Evolutionary conservation across 2,888 invertebrate genomes (phyloP).

Genomic region (Elysia crispata): DNA sequence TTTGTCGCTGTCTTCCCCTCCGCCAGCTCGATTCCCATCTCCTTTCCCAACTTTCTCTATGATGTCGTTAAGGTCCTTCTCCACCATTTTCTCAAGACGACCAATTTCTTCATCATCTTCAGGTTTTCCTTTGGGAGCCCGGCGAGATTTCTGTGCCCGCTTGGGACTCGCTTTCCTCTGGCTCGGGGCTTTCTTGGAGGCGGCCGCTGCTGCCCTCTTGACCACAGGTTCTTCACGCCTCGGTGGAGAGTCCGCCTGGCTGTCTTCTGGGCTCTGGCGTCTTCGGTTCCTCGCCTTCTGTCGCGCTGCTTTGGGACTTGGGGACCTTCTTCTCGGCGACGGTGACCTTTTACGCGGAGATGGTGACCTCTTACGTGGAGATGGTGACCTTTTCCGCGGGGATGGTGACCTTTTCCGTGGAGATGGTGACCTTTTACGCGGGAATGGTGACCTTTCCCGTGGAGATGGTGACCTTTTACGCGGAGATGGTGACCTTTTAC

Average conservation of each 20-base stretch:
- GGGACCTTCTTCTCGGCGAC: not conserved
- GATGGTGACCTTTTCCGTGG: not conserved
- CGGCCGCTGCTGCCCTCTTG: not conserved
- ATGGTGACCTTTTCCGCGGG: not conserved
- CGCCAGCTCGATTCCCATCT: not conserved
- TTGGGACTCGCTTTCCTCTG: not conserved
- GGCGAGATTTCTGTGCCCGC: not conserved
- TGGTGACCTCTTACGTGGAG: not conserved
- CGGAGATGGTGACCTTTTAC: slow-evolving; percentile 1
- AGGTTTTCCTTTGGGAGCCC: not conserved
- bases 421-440: not conserved
- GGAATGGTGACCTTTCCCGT: not conserved
- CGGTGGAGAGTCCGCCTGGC: not conserved
- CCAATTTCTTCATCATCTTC: slow-evolving; percentile 40
- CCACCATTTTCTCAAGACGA: slow-evolving; percentile 41
- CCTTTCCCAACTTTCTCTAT: slow-evolving; percentile 19
- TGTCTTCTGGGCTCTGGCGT: not conserved
- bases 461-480: slow-evolving; percentile 4
- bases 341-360: too few relatives aligned
- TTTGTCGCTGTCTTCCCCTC: not conserved
- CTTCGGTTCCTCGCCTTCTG: not conserved
- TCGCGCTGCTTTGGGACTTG: not conserved
- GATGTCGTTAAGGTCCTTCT: slow-evolving; percentile 42
- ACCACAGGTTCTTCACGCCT: slow-evolving; percentile 10
- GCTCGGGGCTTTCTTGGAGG: not conserved